These are phyloP conservation scores for Cavia porcellus DNA, from an alignment of 2,113 vertebrate species.

Conservation along the genomic window DNA sequence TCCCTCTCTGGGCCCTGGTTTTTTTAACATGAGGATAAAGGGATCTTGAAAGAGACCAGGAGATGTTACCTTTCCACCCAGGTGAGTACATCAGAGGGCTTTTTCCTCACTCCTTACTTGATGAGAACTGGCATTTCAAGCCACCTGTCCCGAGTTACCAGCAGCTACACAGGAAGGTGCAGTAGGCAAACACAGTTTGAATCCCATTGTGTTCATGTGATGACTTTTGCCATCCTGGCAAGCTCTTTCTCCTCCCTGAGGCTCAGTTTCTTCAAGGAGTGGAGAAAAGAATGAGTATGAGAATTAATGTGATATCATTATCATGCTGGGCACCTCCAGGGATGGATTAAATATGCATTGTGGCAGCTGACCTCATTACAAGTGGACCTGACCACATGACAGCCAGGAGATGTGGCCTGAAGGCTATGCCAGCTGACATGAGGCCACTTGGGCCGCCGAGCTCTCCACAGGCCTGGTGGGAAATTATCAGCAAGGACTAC, in stretches of 20 bases:
- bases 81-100: neutral
- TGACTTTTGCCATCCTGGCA: neutral
- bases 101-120: neutral
- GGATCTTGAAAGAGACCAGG: conserved; percentile 3
- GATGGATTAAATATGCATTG: neutral
- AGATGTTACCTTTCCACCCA: neutral
- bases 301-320: neutral
- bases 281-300: neutral
- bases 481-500: neutral
- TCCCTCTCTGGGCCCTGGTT: neutral
- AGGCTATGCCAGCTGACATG: accelerated
- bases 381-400: neutral
- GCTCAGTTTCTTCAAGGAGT: neutral
- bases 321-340: neutral
- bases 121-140: neutral
- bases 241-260: neutral
- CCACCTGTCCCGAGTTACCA: neutral
- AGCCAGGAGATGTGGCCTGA: neutral
- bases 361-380: neutral
- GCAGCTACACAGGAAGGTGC: neutral
- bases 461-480: neutral
- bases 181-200: neutral
- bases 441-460: neutral
- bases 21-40: neutral
- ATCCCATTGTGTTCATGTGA: neutral